These are phyloP conservation scores for Lucifuga dentata DNA, from an alignment of 2,113 vertebrate genomes.

Conservation along the genomic window DNA sequence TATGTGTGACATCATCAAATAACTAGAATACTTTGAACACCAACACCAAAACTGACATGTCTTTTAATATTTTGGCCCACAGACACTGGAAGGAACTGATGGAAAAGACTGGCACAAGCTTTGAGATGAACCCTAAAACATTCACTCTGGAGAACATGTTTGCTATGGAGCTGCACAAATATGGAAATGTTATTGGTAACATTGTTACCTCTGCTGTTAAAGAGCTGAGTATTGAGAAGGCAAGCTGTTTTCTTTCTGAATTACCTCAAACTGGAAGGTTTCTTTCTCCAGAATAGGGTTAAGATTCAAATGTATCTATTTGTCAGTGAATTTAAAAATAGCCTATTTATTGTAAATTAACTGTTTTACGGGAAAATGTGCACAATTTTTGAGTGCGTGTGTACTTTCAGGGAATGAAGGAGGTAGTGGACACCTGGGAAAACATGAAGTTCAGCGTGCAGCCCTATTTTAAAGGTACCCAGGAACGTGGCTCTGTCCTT, in stretches of 20 bases:
- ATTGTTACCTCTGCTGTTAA: constrained; percentile 92
- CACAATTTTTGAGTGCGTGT: constrained; percentile 8
- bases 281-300: background rate
- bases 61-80: constrained; percentile 12
- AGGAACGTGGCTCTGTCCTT: constrained; percentile 89
- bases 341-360: background rate
- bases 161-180: constrained; percentile 92
- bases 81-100: constrained; percentile 97
- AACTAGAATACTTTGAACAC: no score
- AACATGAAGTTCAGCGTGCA: constrained; percentile 89
- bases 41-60: background rate
- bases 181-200: constrained; percentile 86
- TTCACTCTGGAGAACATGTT: constrained; percentile 98
- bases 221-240: constrained; percentile 96
- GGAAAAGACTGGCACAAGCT: constrained; percentile 87
- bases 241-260: constrained; percentile 30
- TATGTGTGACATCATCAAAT: no score
- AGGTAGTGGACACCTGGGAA: constrained; percentile 92
- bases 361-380: background rate
- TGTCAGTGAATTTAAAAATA: background rate
- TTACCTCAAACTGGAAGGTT: background rate
- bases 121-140: constrained; percentile 90
- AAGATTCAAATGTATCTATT: background rate
- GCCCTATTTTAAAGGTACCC: constrained; percentile 89
- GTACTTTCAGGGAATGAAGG: constrained; percentile 88